Percentiles rank a stretch among this genome's conserved stretches.
Evolutionary conservation across 2,797 vertebrate species (phyloP).

Genomic region (Chiroxiphia lanceolata): DNA sequence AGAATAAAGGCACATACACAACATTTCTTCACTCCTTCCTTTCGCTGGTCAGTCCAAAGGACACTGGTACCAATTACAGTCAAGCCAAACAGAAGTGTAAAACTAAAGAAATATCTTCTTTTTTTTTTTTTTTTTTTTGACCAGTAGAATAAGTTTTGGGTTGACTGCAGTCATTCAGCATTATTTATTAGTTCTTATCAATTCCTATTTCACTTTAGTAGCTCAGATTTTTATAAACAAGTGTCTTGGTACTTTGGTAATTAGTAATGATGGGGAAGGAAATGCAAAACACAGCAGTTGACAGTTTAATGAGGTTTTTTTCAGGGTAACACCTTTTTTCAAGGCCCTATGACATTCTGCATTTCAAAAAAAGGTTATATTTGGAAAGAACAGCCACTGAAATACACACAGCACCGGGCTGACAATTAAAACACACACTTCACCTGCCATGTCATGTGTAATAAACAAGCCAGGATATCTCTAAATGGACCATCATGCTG

Average conservation of each 20-base stretch:
- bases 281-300: constrained; percentile 20
- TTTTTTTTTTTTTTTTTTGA: neutral
- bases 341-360: neutral
- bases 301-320: constrained; percentile 55
- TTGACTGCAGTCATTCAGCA: neutral
- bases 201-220: constrained; percentile 8
- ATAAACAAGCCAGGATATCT: neutral
- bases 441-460: neutral
- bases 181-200: constrained; percentile 12
- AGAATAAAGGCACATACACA: neutral
- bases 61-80: neutral
- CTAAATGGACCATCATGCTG: constrained; percentile 11
- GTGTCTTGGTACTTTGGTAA: constrained; percentile 43
- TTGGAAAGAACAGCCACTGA: constrained; percentile 5
- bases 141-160: neutral
- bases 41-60: neutral
- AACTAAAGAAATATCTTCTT: neutral
- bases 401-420: neutral
- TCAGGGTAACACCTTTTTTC: neutral
- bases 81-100: neutral
- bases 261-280: constrained; percentile 53
- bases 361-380: neutral
- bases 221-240: constrained; percentile 18
- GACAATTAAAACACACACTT: constrained; percentile 37
- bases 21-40: neutral